Percentiles rank a stretch among this genome's conserved stretches.
Evolutionary conservation across 2,797 vertebrate species (phyloP).

Genomic region (Microcaecilia unicolor): DNA sequence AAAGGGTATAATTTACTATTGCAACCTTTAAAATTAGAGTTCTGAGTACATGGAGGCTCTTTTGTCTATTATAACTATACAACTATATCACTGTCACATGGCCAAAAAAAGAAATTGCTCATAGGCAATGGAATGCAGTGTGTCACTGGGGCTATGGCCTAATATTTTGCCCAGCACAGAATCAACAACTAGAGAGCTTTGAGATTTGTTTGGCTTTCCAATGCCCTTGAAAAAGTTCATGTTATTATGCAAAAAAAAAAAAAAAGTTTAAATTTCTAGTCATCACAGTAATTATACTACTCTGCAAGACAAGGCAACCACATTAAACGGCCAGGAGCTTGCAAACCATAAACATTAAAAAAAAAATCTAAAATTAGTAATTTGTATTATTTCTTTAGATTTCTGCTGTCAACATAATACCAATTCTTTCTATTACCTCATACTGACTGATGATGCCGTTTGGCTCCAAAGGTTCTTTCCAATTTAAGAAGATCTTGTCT

Average conservation of each 20-base stretch:
- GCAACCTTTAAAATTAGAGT: constrained; percentile 4
- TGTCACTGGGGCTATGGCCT: too few relatives aligned
- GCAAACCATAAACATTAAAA: neutral
- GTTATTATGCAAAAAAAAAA: neutral
- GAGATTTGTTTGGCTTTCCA: too few relatives aligned
- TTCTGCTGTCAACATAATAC: neutral
- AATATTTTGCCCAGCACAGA: too few relatives aligned
- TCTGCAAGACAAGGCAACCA: constrained; percentile 7
- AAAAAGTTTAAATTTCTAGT: constrained; percentile 5
- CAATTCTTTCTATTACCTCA: constrained; percentile 48
- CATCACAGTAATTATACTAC: neutral
- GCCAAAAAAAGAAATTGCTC: neutral
- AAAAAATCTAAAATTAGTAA: neutral
- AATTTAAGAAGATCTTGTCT: constrained; percentile 89
- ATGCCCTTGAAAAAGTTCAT: too few relatives aligned
- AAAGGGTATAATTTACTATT: neutral
- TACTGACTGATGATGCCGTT: constrained; percentile 93
- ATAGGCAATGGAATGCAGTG: too few relatives aligned
- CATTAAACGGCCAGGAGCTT: constrained; percentile 3
- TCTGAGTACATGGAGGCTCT: neutral
- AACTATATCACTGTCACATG: constrained; percentile 5
- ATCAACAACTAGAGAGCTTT: too few relatives aligned
- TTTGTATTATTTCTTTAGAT: constrained; percentile 9
- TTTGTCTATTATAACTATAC: neutral
- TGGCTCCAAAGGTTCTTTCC: constrained; percentile 92